Percentiles rank a stretch among this genome's conserved stretches.
phyloP scores from a whole-genome alignment of 1,140 invertebrate species.

The Oscheius sp. region DNA sequence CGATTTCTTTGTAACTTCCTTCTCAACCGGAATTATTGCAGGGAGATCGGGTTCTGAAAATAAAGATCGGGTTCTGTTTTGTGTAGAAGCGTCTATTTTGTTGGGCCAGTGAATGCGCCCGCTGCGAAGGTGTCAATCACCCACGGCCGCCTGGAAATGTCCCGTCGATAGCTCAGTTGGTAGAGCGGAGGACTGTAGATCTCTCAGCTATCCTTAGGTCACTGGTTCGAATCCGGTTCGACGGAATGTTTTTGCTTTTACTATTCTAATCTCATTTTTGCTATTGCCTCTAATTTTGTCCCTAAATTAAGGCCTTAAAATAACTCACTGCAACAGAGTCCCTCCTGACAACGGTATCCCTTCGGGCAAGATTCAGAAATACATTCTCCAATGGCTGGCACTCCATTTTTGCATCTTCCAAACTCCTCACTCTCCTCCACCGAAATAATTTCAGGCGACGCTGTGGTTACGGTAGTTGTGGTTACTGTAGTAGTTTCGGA shows the following conservation, averaged over 20 bases:
- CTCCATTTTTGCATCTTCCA: slow-evolving; percentile 20
- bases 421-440: slow-evolving; percentile 26
- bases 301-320: background rate
- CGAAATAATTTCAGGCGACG: background rate
- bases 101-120: background rate
- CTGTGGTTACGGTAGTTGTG: background rate
- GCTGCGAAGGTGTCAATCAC: background rate
- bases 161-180: slow-evolving; percentile 44
- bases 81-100: background rate
- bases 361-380: slow-evolving; percentile 31
- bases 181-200: slow-evolving; percentile 48
- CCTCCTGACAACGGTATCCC: slow-evolving; percentile 35
- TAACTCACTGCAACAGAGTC: slow-evolving; percentile 36
- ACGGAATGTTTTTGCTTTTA: too few relatives aligned
- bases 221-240: background rate
- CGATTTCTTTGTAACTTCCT: slow-evolving; percentile 4
- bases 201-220: too few relatives aligned
- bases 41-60: too few relatives aligned
- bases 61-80: background rate
- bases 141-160: background rate
- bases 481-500: background rate
- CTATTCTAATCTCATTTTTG: background rate
- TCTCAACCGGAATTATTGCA: background rate
- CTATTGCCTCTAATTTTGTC: background rate
- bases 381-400: slow-evolving; percentile 38